Base-by-base conservation (phyloP, 2,888 invertebrate genomes). In the Drosophila anomelani region DNA sequence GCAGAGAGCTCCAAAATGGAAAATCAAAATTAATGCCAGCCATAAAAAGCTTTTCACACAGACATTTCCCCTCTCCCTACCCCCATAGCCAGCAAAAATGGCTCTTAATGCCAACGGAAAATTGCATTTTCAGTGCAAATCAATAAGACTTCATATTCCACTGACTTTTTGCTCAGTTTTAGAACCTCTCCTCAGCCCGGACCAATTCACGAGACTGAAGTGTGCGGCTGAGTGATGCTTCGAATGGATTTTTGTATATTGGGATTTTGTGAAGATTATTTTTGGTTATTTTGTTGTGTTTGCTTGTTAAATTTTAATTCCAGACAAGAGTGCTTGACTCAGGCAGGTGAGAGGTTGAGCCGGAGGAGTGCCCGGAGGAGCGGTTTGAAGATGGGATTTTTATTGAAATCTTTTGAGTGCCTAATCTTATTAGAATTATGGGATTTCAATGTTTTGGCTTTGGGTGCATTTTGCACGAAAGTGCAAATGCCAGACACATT, bases 241-340 rank as follows among this genome's bases (percentile, higher is more conserved):
- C 29, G 46, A 32, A 32, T 39, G 66, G 49, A 3, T 64, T 64
- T 39, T 15, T 49, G 34, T 49, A 36, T 29, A 47, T 36, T 69
- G 29, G 68, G 58, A 58, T 57, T 69, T 51, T 49, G 49, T 43
- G 57, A 49, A 57, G 68, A 70, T 70, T 68, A 68, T 70, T 70
- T 69, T 68, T 43, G 46, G 68, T 49, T 68, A 57, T 68, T 68
- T 68, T 70, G 49, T 68, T 57, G 51, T 69, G 70, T 56, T 68
- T 69, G 70, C 68, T 69, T 70, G 70, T 68, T 68, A 68, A 68
- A 57, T 57, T 68, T 69, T 68, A 68, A 68, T 68, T 57, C 55
- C 57, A 46, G 57, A 57, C 70, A 68, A 68, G 70, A 68, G 70
- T 57, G 46, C 47, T 55, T 49, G 47, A 66, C 41, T 66, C 43